Evolutionary conservation across 2,888 invertebrate genomes (phyloP).

Genomic region (Melanotus villosus): DNA sequence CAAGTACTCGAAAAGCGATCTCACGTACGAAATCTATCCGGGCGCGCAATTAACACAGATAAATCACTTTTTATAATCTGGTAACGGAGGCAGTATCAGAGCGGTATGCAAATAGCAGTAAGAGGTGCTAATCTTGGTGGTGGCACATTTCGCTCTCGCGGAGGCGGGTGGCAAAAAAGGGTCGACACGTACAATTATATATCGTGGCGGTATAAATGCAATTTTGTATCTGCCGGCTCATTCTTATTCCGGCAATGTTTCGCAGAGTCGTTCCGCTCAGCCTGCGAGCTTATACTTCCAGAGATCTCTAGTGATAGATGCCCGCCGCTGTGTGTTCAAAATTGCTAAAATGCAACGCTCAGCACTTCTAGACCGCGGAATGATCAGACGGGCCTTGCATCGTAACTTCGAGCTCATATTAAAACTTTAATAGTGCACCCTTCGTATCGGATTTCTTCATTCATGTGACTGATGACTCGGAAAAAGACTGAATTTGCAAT

Average conservation of each 20-base stretch:
- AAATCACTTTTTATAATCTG: constrained; percentile 56
- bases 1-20: constrained; percentile 44
- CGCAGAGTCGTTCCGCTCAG: constrained; percentile 59
- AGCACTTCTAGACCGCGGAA: constrained; percentile 55
- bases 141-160: constrained; percentile 37
- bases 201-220: constrained; percentile 57
- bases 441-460: constrained; percentile 41
- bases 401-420: constrained; percentile 50
- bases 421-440: constrained; percentile 53
- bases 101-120: constrained; percentile 52
- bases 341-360: constrained; percentile 64
- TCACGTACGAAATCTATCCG: constrained; percentile 48
- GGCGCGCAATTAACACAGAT: constrained; percentile 53
- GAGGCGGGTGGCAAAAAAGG: constrained; percentile 43
- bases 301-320: constrained; percentile 63
- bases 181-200: constrained; percentile 49
- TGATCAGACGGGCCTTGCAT: constrained; percentile 46
- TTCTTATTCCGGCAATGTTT: constrained; percentile 62
- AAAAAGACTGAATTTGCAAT: constrained; percentile 31
- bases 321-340: constrained; percentile 59
- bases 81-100: constrained; percentile 47
- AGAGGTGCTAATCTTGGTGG: constrained; percentile 41
- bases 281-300: constrained; percentile 60
- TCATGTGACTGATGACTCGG: constrained; percentile 40
- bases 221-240: constrained; percentile 59